Percentiles rank a stretch among this genome's conserved stretches.
phyloP scores from a whole-genome alignment of 2,888 invertebrate species.

The Elgonia sp. region DNA sequence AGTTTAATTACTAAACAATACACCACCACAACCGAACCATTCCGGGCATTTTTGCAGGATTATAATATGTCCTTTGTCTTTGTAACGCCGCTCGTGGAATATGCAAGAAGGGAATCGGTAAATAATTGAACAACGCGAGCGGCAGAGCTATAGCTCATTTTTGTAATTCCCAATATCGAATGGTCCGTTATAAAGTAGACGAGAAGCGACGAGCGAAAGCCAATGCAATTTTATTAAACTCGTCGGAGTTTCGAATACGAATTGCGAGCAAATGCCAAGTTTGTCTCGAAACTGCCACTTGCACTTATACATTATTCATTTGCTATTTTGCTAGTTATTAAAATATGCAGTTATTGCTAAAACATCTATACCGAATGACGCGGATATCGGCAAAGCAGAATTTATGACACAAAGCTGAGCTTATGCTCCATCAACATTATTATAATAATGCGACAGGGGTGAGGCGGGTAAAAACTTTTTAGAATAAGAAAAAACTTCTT shows the following conservation, averaged over 20 bases:
- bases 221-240: constrained; percentile 66
- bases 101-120: constrained; percentile 54
- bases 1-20: constrained; percentile 52
- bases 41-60: constrained; percentile 60
- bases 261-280: constrained; percentile 64
- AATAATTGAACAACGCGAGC: constrained; percentile 69
- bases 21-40: constrained; percentile 26
- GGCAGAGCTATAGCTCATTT: constrained; percentile 67
- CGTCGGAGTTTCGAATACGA: constrained; percentile 59
- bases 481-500: too few species aligned
- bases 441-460: neutral
- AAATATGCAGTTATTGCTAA: constrained; percentile 62
- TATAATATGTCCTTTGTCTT: constrained; percentile 66
- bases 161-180: constrained; percentile 78
- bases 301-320: constrained; percentile 68
- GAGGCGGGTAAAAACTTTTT: too few species aligned
- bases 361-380: constrained; percentile 38
- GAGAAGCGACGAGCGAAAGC: constrained; percentile 74
- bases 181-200: constrained; percentile 67
- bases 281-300: constrained; percentile 68
- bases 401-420: constrained; percentile 5
- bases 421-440: neutral
- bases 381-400: constrained; percentile 11
- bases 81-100: constrained; percentile 47
- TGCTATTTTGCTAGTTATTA: constrained; percentile 64